These are phyloP conservation scores for Anoplopoma fimbria DNA, from an alignment of 2,113 vertebrate genomes.

Conservation along the genomic window DNA sequence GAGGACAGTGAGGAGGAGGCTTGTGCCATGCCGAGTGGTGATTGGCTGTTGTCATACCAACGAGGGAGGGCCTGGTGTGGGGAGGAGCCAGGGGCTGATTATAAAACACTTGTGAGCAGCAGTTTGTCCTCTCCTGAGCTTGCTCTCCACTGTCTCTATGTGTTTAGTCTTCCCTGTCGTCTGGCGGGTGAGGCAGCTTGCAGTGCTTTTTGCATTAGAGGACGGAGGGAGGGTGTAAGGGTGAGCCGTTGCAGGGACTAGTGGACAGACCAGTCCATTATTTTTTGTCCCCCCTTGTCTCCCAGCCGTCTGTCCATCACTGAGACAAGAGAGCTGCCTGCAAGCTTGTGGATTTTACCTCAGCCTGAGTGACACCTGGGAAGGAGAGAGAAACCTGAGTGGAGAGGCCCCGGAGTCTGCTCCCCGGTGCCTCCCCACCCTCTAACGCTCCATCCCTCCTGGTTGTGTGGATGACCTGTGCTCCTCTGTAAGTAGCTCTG, in stretches of 20 bases:
- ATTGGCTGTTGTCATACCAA: constrained; percentile 85
- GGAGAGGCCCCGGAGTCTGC: constrained; percentile 43
- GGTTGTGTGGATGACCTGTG: constrained; percentile 71
- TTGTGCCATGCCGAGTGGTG: constrained; percentile 32
- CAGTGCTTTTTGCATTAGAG: constrained; percentile 3
- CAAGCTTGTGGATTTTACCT: constrained; percentile 64
- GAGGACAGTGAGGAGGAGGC: constrained; percentile 47
- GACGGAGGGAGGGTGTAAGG: no score
- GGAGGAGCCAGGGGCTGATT: constrained; percentile 78
- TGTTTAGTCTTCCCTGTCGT: constrained; percentile 29
- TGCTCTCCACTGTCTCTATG: constrained; percentile 38
- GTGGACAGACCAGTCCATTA: constrained; percentile 9
- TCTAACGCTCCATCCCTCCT: background rate
- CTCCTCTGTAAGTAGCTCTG: constrained; percentile 61
- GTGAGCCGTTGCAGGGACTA: constrained; percentile 34
- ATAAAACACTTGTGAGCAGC: constrained; percentile 79
- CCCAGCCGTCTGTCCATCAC: constrained; percentile 26
- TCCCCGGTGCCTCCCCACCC: background rate
- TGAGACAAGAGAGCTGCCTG: constrained; percentile 2
- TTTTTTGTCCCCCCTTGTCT: background rate
- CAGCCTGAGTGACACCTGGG: constrained; percentile 52
- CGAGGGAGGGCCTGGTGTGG: constrained; percentile 68
- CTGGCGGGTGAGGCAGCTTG: background rate
- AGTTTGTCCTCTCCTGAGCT: constrained; percentile 68
- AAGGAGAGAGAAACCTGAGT: constrained; percentile 49